Evolutionary conservation across 2,113 vertebrate genomes (phyloP), one percentile per base, ranked within the genome.

Genomic region (Glareola pratincola): DNA sequence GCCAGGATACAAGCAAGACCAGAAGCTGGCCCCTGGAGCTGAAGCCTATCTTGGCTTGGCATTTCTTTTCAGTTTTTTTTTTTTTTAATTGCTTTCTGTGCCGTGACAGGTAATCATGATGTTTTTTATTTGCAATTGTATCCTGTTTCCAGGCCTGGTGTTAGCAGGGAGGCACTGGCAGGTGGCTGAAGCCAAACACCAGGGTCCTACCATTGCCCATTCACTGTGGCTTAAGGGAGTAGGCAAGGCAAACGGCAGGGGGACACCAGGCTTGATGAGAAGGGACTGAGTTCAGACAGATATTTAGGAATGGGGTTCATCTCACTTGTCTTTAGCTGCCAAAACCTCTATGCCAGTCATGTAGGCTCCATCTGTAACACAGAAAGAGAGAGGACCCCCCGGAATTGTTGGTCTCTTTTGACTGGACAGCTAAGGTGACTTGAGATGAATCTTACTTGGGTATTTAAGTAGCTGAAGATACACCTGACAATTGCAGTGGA

Each of bases 301-400:
- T 75, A 80, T 36, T 80, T 86, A 63, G 76, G 43, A 67, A 74
- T 47, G 47, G 8, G 29, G 32, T 69, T 88, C 12, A 41, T 77
- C 24, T 74, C 47, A 45, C 27, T 66, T 41, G 51, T n/a, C 41
- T 83, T 91, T 41, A 67, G 29, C 34, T 7, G 5, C 75, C 71
- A 68, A 71, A 95, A 72, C 4, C 29, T 78, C 60, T 86, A 29
- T 0, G 0, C n/a, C 59, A 36, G 6, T 57, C 39, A 13, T 1
- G 0, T 22, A 66, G 53, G 18, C 23, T 88, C 23, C 22, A 41
- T 63, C 29, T 77, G 59, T 37, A 63, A 75, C 9, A 75, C 21
- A 74, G n/a, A 34, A 34, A 80, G 12, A 67, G 17, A 72, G 23
- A 73, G 4, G 50, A 5, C 3, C 20, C 12, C 4, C 1, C 6